Conservation (phyloP, 1,140 invertebrate species). For the Nasonia giraulti region DNA sequence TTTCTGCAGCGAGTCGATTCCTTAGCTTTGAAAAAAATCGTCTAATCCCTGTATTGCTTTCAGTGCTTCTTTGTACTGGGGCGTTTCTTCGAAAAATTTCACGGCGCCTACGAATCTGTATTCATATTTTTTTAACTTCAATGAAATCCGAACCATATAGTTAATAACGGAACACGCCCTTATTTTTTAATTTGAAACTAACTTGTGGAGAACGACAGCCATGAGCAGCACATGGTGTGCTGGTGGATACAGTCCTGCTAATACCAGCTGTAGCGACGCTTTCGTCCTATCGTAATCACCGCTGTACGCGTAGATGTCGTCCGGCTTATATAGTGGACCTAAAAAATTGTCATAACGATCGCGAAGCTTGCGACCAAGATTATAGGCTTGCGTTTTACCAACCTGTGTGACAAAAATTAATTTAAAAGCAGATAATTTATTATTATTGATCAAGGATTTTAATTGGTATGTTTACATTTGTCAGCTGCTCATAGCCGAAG, state of each 20-base stretch:
- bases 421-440: not conserved
- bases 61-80: no score
- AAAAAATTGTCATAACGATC: conserved; percentile 58
- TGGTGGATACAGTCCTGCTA: conserved; percentile 70
- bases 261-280: conserved; percentile 74
- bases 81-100: no score
- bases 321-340: conserved; percentile 68
- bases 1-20: not conserved
- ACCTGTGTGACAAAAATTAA: not conserved
- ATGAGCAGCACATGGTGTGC: no score
- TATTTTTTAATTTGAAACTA: no score
- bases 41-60: no score
- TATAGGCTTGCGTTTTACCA: conserved; percentile 12
- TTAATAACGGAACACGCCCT: no score
- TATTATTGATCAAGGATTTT: not conserved
- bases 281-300: conserved; percentile 76
- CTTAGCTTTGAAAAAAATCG: not conserved
- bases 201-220: no score
- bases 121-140: no score
- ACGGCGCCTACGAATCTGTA: no score
- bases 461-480: conserved; percentile 30
- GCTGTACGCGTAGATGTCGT: conserved; percentile 62
- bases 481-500: conserved; percentile 32
- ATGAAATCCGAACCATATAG: no score
- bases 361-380: conserved; percentile 15